A percentile compares a stretch with the other conserved stretches of the same genome.
Conservation (phyloP, 1,140 invertebrate species). For the Sogatella furcifera region DNA sequence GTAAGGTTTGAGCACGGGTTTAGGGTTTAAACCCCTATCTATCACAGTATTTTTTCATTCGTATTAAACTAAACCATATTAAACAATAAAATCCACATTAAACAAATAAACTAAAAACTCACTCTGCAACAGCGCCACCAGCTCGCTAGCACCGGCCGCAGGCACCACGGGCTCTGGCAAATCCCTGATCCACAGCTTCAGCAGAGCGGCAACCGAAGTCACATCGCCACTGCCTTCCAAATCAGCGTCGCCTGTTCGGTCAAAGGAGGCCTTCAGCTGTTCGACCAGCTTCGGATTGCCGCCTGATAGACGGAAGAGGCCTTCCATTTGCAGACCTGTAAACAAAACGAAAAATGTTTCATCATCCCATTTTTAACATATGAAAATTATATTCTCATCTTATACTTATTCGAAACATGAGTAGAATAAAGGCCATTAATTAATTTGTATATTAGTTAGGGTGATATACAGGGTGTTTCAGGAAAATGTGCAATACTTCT, state of each 20-base stretch:
- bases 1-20: too few relatives aligned
- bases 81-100: too few relatives aligned
- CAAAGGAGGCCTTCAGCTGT: constrained; percentile 34
- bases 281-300: constrained; percentile 35
- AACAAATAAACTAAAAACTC: too few relatives aligned
- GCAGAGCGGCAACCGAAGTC: constrained; percentile 35
- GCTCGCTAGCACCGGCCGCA: constrained; percentile 31
- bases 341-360: constrained; percentile 1
- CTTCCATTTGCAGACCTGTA: constrained; percentile 31
- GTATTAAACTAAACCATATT: too few relatives aligned
- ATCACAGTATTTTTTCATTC: too few relatives aligned
- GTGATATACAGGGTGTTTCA: too few relatives aligned
- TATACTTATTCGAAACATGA: background rate
- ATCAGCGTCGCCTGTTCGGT: constrained; percentile 38
- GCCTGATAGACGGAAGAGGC: constrained; percentile 34
- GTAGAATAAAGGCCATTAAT: background rate
- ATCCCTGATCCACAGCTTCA: constrained; percentile 39
- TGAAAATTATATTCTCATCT: too few relatives aligned
- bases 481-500: too few relatives aligned
- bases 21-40: too few relatives aligned
- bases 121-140: constrained; percentile 27
- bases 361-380: too few relatives aligned
- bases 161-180: constrained; percentile 38
- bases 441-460: too few relatives aligned
- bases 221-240: constrained; percentile 36